Base-by-base conservation (phyloP, 1,140 invertebrate species). In the Pentalonia nigronervosa region DNA sequence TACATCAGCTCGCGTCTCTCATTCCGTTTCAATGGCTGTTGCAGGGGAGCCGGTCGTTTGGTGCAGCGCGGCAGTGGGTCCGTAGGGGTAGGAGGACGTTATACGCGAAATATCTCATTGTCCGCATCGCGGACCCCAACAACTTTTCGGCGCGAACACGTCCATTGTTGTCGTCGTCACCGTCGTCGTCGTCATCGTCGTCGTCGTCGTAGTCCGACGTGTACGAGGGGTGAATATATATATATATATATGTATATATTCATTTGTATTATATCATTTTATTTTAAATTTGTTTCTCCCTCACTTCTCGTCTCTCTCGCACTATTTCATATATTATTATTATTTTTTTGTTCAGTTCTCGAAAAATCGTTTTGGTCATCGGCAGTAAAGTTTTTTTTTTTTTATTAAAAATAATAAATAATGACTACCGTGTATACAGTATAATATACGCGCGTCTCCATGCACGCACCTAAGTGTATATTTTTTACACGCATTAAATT, bases 81-180 rank as follows among this genome's bases (percentile, higher is more conserved):
- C 41, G 41, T 41, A 41, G 41, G 41, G 60, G 90, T 25, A n/a
- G 56, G 36, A 41, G 25, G 34, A 36, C 47, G 87, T 48, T 34
- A 25, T 53, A 20, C 67, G 91, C 91, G n/a, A 92, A 92, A 76
- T 83, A 83, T 83, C 67, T n/a, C 47, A 83, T 48, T 92, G 60
- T 83, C 91, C 67, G 45, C 36, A 47, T 76, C 47, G 67, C 91
- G 67, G 67, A 53, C 91, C 91, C 91, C 91, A 50, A 84, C 91
- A 92, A 83, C 91, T 92, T 92, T 92, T 92, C 76, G 67, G 90
- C 60, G 90, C 90, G 90, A 91, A 91, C 87, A 53, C 90, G 90
- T 91, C 90, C n/a, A 91, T 91, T 91, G 90, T 91, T 91, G 30
- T 47, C 4, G 60, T 76, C 2, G 25, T 60, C 56, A 9, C 30